These are phyloP conservation scores for Sinocyclocheilus rhinocerous DNA, from an alignment of 2,113 vertebrate genomes.

Conservation along the genomic window DNA sequence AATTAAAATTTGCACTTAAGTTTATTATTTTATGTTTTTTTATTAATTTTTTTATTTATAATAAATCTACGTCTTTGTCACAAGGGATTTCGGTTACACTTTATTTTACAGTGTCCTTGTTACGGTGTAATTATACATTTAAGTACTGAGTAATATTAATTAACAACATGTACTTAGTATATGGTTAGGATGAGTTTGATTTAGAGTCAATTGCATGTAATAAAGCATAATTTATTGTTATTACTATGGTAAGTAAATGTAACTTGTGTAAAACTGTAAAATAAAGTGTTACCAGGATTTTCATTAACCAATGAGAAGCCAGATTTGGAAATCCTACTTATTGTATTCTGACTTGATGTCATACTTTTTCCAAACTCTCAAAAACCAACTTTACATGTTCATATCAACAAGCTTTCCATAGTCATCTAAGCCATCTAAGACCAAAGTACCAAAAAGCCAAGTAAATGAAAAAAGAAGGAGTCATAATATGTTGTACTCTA, in stretches of 20 bases:
- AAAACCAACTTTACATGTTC: neutral
- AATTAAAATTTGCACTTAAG: too few species aligned
- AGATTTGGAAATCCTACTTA: neutral
- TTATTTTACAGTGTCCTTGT: too few species aligned
- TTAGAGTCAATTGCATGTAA: neutral
- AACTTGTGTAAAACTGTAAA: neutral
- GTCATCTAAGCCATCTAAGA: neutral
- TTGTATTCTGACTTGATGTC: neutral
- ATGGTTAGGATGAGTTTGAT: too few species aligned
- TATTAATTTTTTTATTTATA: too few species aligned
- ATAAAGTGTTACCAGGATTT: neutral
- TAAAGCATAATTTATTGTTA: neutral
- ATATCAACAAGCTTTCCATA: neutral
- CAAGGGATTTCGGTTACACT: too few species aligned
- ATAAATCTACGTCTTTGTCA: too few species aligned
- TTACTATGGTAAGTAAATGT: neutral
- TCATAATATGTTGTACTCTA: neutral
- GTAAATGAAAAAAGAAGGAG: neutral
- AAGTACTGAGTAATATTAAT: too few species aligned
- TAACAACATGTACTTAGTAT: too few species aligned
- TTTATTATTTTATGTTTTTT: too few species aligned
- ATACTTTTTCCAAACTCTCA: neutral
- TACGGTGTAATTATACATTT: too few species aligned
- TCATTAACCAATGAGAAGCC: neutral
- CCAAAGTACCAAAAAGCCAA: neutral